These are phyloP conservation scores for Noctuana brunneofusca DNA, from an alignment of 2,888 invertebrate genomes.

Conservation along the genomic window DNA sequence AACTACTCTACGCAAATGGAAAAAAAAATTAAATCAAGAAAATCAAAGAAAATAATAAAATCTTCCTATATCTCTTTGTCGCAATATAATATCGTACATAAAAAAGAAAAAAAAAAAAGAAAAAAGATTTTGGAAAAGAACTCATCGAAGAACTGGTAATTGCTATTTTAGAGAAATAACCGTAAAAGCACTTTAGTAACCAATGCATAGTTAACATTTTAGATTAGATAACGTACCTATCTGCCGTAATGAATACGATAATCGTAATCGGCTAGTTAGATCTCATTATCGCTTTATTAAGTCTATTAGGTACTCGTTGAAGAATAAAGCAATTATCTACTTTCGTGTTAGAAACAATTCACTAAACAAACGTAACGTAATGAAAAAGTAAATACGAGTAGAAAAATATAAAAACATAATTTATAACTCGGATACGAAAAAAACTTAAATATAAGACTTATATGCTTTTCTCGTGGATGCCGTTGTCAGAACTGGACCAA, in stretches of 20 bases:
- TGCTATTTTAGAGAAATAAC: too few species aligned
- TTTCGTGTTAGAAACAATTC: not conserved
- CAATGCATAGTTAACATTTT: slow-evolving; percentile 3
- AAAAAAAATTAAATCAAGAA: too few species aligned
- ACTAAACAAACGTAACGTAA: not conserved
- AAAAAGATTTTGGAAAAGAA: not conserved
- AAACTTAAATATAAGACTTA: too few species aligned
- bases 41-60: too few species aligned
- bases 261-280: slow-evolving; percentile 14
- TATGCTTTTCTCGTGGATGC: too few species aligned
- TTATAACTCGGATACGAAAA: too few species aligned
- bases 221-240: slow-evolving; percentile 21
- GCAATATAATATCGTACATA: too few species aligned
- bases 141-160: too few species aligned
- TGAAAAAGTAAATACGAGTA: not conserved
- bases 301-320: not conserved
- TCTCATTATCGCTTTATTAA: slow-evolving; percentile 20
- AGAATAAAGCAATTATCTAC: not conserved
- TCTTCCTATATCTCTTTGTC: too few species aligned
- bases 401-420: not conserved
- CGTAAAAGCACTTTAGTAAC: slow-evolving; percentile 7
- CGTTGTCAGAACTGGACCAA: too few species aligned
- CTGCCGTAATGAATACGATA: slow-evolving; percentile 22
- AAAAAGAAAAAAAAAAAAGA: too few species aligned
- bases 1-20: too few species aligned